Percentiles rank a stretch among this genome's conserved stretches.
These are phyloP conservation scores for Baccha elongata DNA, from an alignment of 2,888 invertebrate species.

Conservation along the genomic window DNA sequence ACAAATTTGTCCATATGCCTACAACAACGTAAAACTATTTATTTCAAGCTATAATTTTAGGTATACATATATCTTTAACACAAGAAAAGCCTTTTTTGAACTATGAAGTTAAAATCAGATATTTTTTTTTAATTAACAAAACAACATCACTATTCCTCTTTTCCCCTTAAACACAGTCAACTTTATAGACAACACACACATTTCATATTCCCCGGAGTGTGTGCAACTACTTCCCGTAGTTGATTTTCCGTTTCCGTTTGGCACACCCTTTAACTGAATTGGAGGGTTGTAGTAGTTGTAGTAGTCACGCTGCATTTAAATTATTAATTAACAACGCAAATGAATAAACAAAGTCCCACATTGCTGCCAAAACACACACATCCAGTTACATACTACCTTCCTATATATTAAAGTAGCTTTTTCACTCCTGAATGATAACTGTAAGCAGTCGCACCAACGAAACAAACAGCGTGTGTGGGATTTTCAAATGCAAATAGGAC, in stretches of 20 bases:
- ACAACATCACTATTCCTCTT: no score
- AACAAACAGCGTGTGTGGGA: slow-evolving; percentile 7
- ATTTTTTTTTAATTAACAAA: no score
- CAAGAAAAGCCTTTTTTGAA: no score
- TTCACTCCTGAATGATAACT: background rate
- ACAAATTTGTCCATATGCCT: no score
- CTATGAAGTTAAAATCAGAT: no score
- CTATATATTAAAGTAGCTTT: slow-evolving; percentile 16
- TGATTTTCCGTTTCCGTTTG: slow-evolving; percentile 60
- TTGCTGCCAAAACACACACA: slow-evolving; percentile 23
- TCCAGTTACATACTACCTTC: slow-evolving; percentile 42
- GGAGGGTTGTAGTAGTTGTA: slow-evolving; percentile 8
- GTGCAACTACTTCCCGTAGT: slow-evolving; percentile 52
- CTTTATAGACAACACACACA: background rate
- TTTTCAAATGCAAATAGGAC: slow-evolving; percentile 36
- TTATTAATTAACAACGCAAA: slow-evolving; percentile 67
- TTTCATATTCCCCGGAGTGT: slow-evolving; percentile 44
- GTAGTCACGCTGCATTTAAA: slow-evolving; percentile 57
- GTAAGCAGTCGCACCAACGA: background rate
- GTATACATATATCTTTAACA: no score
- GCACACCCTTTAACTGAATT: slow-evolving; percentile 52
- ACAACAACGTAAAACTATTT: no score
- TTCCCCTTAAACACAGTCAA: background rate
- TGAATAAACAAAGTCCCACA: slow-evolving; percentile 63
- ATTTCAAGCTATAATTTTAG: no score